Conservation (phyloP, 1,140 invertebrate genomes). For the Papilio polytes region DNA sequence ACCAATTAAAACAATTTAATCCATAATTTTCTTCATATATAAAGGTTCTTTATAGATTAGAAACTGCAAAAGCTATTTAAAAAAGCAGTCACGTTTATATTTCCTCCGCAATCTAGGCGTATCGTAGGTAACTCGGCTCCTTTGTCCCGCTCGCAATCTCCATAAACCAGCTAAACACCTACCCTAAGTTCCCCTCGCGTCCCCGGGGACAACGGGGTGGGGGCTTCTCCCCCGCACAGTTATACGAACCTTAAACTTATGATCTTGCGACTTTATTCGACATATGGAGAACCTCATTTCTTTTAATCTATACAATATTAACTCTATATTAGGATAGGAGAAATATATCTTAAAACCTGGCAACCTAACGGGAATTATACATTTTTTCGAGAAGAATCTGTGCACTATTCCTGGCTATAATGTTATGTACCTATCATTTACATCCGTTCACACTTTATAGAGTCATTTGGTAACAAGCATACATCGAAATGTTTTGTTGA, state of each 20-base stretch:
- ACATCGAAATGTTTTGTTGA: not conserved
- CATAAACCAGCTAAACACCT: slow-evolving; percentile 80
- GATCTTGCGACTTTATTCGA: slow-evolving; percentile 54
- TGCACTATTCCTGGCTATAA: no score
- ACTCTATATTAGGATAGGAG: no score
- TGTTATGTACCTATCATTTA: no score
- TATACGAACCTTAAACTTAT: slow-evolving; percentile 60
- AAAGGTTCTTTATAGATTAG: not conserved
- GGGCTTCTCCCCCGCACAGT: slow-evolving; percentile 40
- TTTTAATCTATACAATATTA: slow-evolving; percentile 62
- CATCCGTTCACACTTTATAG: no score
- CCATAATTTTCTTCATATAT: not conserved
- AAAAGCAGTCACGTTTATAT: slow-evolving; percentile 30
- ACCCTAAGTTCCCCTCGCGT: slow-evolving; percentile 57
- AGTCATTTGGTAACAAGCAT: not conserved
- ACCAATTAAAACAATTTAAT: not conserved
- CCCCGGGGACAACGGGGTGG: slow-evolving; percentile 43
- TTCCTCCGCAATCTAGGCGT: slow-evolving; percentile 43
- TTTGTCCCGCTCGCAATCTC: slow-evolving; percentile 79
- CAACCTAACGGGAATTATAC: no score
- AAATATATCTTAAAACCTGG: no score
- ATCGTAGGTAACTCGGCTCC: slow-evolving; percentile 40
- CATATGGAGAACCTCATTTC: slow-evolving; percentile 48
- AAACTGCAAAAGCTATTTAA: slow-evolving; percentile 28
- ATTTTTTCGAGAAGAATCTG: no score